These are phyloP conservation scores for Allobates femoralis DNA, from an alignment of 2,797 vertebrate genomes.

Conservation along the genomic window DNA sequence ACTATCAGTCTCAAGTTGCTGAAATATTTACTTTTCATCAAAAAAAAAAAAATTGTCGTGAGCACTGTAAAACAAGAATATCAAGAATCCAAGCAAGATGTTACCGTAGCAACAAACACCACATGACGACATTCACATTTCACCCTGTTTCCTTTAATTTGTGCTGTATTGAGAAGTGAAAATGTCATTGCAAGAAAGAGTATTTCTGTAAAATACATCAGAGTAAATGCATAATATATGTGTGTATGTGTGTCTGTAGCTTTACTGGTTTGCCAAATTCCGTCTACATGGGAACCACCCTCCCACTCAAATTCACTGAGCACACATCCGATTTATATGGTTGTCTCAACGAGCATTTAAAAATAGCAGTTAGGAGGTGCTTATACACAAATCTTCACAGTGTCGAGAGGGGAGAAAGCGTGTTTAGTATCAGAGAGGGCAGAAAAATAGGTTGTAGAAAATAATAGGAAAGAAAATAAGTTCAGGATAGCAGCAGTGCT, in stretches of 20 bases:
- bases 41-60: constrained; percentile 56
- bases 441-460: too few species aligned
- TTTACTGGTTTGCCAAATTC: background rate
- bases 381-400: too few species aligned
- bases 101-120: constrained; percentile 62
- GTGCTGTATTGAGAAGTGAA: constrained; percentile 12
- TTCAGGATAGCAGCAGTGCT: too few species aligned
- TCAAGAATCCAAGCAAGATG: constrained; percentile 58
- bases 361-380: too few species aligned
- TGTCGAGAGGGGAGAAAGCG: too few species aligned
- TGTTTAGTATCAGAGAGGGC: too few species aligned
- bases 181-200: constrained; percentile 23
- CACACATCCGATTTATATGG: too few species aligned
- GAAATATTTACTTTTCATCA: constrained; percentile 38
- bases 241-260: background rate
- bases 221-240: background rate
- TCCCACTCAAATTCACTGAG: too few species aligned
- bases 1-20: constrained; percentile 18
- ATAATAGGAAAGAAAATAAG: too few species aligned
- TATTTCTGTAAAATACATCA: background rate
- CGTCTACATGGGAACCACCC: too few species aligned
- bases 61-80: constrained; percentile 48
- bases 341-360: too few species aligned
- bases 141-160: constrained; percentile 51
- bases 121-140: constrained; percentile 45